A percentile compares a stretch with the other conserved stretches of the same genome.
These are phyloP conservation scores for Serinus canaria DNA, from an alignment of 2,113 vertebrate genomes.

Conservation along the genomic window DNA sequence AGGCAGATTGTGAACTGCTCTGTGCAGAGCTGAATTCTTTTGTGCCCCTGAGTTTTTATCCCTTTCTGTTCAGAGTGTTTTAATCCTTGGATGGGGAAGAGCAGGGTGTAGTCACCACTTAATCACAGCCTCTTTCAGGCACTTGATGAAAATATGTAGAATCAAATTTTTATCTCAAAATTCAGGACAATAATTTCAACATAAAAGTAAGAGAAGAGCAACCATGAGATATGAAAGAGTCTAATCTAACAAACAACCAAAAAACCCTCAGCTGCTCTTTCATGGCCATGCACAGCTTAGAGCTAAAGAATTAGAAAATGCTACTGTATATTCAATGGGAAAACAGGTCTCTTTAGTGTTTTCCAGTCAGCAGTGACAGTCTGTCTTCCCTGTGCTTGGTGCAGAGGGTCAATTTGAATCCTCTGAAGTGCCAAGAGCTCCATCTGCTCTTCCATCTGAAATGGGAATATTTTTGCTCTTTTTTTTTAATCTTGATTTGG, in stretches of 20 bases:
- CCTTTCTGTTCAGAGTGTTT: not conserved
- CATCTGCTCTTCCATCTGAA: conserved; percentile 84
- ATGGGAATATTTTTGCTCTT: conserved; percentile 78
- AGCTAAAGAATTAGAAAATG: conserved; percentile 57
- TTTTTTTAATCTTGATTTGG: conserved; percentile 75
- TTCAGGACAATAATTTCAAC: not conserved
- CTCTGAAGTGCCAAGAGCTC: conserved; percentile 76
- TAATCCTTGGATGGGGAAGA: not conserved
- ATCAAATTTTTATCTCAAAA: not conserved
- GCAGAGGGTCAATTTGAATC: conserved; percentile 80
- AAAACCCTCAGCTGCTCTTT: not conserved
- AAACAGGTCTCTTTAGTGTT: conserved; percentile 58
- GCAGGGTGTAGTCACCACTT: not conserved
- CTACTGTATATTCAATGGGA: conserved; percentile 50
- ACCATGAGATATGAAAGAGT: not conserved
- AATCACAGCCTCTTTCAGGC: not conserved
- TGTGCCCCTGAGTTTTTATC: not conserved
- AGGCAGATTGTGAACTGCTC: not conserved
- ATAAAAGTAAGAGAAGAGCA: not conserved
- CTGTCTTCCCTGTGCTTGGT: conserved; percentile 72
- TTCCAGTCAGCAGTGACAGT: conserved; percentile 69
- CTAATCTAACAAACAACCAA: not conserved
- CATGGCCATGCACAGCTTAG: not conserved
- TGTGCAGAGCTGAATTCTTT: not conserved
- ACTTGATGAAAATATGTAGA: not conserved